Base-by-base conservation (phyloP, 2,888 invertebrate genomes). In the Steinernema carpocapsae region DNA sequence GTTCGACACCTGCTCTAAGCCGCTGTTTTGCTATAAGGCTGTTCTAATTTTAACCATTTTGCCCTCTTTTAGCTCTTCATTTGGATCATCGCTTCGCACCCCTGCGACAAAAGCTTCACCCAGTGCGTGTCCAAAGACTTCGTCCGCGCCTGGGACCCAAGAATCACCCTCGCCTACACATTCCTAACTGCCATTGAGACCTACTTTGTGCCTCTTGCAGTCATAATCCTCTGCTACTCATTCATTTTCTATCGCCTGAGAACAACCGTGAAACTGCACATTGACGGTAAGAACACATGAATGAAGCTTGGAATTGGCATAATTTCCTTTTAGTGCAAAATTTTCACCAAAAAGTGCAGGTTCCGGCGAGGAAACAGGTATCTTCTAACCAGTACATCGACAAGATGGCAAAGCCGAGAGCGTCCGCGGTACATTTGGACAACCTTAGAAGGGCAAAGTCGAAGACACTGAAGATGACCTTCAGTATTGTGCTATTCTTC, bases 401-500 rank as follows among this genome's bases (percentile, higher is more conserved):
- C 24, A 10, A 56, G 24, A 7, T 56, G 6, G 26, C 56, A 10
- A 56, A 56, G 26, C 56, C 56, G 2, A 22, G 56, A 22, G 56
- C 56, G 24, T 56, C 56, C 10, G 22, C 70, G 37, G 70, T 43
- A 2, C 42, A 70, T 24, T n/a, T 42, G 10, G 42, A 43, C 42
- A 70, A 70, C 22, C 37, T 70, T 4, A 29, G 14, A n/a, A 17
- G 70, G 10, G 70, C 70, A 6, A 70, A 70, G 70, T 43, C 42
- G 43, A 70, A 52, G 26, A 76, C 76, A 17, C 59, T 77, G 92
- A 94, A 94, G 89, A 95, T 96, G 95, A 94, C 95, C 0, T 92
- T 95, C 77, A 93, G 94, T 64, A 95, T 95, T 77, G 94, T 95
- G 14, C 90, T 93, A 48, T 94, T 93, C 0, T 95, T 95, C 88